These are phyloP conservation scores for Trachymyrmex septentrionalis DNA, from an alignment of 1,140 invertebrate genomes.

Conservation along the genomic window DNA sequence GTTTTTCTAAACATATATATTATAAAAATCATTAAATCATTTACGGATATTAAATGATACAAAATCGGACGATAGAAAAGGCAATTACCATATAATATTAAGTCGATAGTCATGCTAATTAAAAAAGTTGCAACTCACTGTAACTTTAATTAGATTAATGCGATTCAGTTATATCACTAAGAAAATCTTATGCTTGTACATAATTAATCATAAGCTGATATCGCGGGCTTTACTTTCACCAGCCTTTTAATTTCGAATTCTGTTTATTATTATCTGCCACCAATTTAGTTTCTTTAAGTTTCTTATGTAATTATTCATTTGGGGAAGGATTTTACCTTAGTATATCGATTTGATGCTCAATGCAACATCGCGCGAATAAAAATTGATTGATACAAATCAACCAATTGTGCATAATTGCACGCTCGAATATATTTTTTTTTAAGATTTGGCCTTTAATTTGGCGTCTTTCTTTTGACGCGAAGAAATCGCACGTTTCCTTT, in stretches of 20 bases:
- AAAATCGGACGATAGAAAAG: background rate
- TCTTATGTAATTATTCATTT: constrained; percentile 5
- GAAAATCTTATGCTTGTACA: background rate
- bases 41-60: background rate
- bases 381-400: constrained; percentile 48
- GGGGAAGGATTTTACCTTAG: background rate
- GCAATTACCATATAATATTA: background rate
- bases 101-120: constrained; percentile 26
- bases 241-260: constrained; percentile 32
- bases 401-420: constrained; percentile 35
- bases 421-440: background rate
- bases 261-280: background rate
- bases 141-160: constrained; percentile 35
- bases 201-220: background rate
- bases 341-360: background rate
- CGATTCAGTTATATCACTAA: background rate
- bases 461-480: background rate
- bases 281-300: background rate
- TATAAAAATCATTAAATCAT: background rate
- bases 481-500: constrained; percentile 17
- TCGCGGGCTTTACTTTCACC: too few relatives aligned
- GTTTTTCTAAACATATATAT: too few relatives aligned
- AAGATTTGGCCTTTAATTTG: constrained; percentile 32
- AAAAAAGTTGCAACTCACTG: constrained; percentile 9
- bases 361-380: constrained; percentile 7